A percentile compares a stretch with the other conserved stretches of the same genome.
These are phyloP conservation scores for Leptogaster cylindrica DNA, from an alignment of 2,888 invertebrate species.

Conservation along the genomic window DNA sequence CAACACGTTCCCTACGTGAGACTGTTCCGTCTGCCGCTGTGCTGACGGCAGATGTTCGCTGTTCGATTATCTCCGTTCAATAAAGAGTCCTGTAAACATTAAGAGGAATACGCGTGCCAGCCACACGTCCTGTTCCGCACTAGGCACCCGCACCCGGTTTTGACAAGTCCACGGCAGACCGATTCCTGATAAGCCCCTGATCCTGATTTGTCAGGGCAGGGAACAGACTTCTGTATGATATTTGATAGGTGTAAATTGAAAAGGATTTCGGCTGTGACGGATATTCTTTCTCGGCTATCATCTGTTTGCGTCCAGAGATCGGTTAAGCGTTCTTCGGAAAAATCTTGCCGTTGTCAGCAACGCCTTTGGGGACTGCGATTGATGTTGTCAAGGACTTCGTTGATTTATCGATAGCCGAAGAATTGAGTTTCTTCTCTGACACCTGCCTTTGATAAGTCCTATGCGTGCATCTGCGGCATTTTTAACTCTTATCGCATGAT, in stretches of 20 bases:
- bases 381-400: too few relatives aligned
- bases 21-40: constrained; percentile 2
- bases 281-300: neutral
- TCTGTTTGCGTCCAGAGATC: constrained; percentile 20
- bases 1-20: constrained; percentile 31
- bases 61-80: constrained; percentile 25
- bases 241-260: constrained; percentile 34
- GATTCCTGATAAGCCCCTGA: neutral
- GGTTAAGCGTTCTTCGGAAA: constrained; percentile 7
- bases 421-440: too few relatives aligned
- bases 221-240: constrained; percentile 15
- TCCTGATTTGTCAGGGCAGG: constrained; percentile 1
- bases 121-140: constrained; percentile 15
- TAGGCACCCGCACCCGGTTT: neutral
- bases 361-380: too few relatives aligned
- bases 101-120: constrained; percentile 22
- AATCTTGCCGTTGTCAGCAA: constrained; percentile 8
- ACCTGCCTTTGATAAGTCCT: too few relatives aligned
- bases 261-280: constrained; percentile 21
- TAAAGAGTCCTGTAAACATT: constrained; percentile 3
- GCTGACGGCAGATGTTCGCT: constrained; percentile 23
- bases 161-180: neutral
- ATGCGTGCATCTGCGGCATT: too few relatives aligned
- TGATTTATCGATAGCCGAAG: too few relatives aligned
- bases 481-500: too few relatives aligned